phyloP scores from a whole-genome alignment of 2,113 vertebrate species.

The Poeciliopsis turrubarensis region DNA sequence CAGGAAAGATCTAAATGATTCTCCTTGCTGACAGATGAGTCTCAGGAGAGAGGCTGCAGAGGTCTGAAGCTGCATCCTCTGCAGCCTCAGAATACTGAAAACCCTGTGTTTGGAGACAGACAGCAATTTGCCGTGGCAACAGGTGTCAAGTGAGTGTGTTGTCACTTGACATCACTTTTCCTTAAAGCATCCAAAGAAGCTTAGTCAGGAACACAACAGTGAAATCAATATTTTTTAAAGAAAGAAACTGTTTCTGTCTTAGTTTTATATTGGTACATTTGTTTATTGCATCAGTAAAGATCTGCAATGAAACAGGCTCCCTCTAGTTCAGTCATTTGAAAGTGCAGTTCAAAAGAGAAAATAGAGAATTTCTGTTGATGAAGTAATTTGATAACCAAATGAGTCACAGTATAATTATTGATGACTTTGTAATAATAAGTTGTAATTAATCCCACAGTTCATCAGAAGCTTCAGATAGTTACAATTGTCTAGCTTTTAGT shows the following conservation, averaged over 20 bases:
- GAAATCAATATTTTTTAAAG: too few species aligned
- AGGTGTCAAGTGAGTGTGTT: not conserved
- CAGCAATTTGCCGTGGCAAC: not conserved
- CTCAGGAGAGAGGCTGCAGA: not conserved
- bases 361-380: not conserved
- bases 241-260: not conserved
- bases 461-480: not conserved
- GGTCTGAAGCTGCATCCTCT: not conserved
- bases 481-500: not conserved
- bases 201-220: not conserved
- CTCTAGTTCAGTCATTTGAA: not conserved
- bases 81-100: not conserved
- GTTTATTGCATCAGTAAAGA: conserved; percentile 72
- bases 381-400: too few species aligned
- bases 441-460: too few species aligned
- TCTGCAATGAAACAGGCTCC: not conserved
- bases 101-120: not conserved
- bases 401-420: too few species aligned
- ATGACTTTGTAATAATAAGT: too few species aligned
- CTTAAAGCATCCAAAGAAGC: not conserved
- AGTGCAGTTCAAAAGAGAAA: conserved; percentile 1
- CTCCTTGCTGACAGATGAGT: not conserved
- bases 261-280: conserved; percentile 49
- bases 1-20: not conserved
- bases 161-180: not conserved